Conservation (phyloP, 2,797 vertebrate genomes). For the Serranus cabrilla region DNA sequence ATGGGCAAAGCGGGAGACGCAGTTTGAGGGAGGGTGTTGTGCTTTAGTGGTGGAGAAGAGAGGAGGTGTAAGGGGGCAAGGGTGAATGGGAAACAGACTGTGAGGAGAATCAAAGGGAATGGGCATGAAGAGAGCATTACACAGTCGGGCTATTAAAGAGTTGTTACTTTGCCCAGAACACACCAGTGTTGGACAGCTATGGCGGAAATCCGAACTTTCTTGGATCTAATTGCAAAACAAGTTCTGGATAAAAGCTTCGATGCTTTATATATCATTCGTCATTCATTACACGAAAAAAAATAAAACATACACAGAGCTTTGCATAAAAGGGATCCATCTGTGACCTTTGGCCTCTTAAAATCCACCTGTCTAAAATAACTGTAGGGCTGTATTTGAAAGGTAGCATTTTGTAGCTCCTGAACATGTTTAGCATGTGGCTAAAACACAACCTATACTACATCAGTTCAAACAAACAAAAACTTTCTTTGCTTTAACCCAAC, state of each 20-base stretch:
- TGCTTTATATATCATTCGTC: conserved; percentile 14
- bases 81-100: conserved; percentile 38
- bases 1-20: conserved; percentile 11
- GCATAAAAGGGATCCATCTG: conserved; percentile 11
- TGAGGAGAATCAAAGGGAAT: conserved; percentile 38
- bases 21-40: neutral
- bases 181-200: conserved; percentile 26
- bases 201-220: conserved; percentile 35
- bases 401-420: too few species aligned
- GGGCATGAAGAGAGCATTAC: conserved; percentile 42
- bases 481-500: too few species aligned
- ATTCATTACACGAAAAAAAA: neutral
- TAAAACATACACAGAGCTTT: conserved; percentile 5
- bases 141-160: conserved; percentile 32
- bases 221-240: conserved; percentile 48
- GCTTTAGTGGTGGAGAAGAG: conserved; percentile 25
- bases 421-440: too few species aligned
- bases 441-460: too few species aligned
- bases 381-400: too few species aligned
- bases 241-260: conserved; percentile 24
- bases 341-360: too few species aligned
- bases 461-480: too few species aligned
- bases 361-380: too few species aligned
- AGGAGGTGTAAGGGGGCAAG: conserved; percentile 21
- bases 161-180: conserved; percentile 46